These are phyloP conservation scores for Heteropelma amictum DNA, from an alignment of 2,888 invertebrate species.

Conservation along the genomic window DNA sequence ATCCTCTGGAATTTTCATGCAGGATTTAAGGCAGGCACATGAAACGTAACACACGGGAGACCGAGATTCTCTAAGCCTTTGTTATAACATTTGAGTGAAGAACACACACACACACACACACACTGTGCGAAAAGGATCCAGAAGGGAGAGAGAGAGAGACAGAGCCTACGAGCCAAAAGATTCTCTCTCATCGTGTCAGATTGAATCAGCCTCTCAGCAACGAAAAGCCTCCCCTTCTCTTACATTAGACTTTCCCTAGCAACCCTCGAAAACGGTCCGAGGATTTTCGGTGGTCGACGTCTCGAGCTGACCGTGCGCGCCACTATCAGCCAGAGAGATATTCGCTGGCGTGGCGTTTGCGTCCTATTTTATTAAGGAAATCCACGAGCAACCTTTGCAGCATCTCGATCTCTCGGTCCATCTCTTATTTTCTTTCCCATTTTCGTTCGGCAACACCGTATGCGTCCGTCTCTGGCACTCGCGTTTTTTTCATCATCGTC, in stretches of 20 bases:
- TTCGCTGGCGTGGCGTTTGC: conserved; percentile 76
- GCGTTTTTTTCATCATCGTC: not conserved
- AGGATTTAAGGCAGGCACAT: not conserved
- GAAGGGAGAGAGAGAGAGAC: not conserved
- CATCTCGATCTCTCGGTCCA: conserved; percentile 32
- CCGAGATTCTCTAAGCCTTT: conserved; percentile 25
- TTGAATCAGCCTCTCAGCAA: conserved; percentile 76
- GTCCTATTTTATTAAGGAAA: conserved; percentile 76
- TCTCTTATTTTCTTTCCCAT: conserved; percentile 15
- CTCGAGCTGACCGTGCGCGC: conserved; percentile 74
- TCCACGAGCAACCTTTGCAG: conserved; percentile 63
- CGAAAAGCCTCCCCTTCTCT: conserved; percentile 63
- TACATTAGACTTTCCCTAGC: conserved; percentile 66
- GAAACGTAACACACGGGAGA: conserved; percentile 10
- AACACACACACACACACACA: conserved; percentile 3
- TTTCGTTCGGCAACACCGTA: conserved; percentile 19
- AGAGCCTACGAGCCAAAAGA: conserved; percentile 21
- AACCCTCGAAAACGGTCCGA: conserved; percentile 61
- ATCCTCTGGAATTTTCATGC: conserved; percentile 4
- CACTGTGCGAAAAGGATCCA: conserved; percentile 5
- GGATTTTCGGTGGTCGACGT: conserved; percentile 70
- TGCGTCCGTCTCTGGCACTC: not conserved
- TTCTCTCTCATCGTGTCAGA: conserved; percentile 68
- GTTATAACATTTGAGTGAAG: not conserved
- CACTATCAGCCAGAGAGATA: conserved; percentile 76